A percentile compares a stretch with the other conserved stretches of the same genome.
Evolutionary conservation across 2,888 invertebrate genomes (phyloP).

Genomic region (Pediacus dermestoides): DNA sequence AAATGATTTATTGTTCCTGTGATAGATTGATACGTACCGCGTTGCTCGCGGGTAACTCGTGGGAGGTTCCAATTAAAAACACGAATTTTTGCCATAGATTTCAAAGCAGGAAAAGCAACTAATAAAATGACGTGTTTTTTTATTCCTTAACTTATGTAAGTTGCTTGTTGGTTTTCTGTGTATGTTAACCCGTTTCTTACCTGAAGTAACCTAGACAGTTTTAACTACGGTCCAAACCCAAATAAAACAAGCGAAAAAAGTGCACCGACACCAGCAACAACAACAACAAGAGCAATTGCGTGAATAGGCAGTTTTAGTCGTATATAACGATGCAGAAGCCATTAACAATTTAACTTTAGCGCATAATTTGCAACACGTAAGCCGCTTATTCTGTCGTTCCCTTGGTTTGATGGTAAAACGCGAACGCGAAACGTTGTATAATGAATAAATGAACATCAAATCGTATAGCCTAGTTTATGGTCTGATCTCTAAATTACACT

Average conservation of each 20-base stretch:
- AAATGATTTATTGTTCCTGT: constrained; percentile 31
- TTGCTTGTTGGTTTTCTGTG: too few species aligned
- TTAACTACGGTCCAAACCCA: too few species aligned
- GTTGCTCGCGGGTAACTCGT: constrained; percentile 8
- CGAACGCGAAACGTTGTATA: constrained; percentile 18
- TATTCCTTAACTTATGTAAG: too few species aligned
- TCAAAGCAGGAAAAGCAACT: too few species aligned
- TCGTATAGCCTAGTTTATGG: constrained; percentile 26
- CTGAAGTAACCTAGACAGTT: too few species aligned
- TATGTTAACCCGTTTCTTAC: too few species aligned
- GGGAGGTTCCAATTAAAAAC: background rate
- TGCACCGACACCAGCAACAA: too few species aligned
- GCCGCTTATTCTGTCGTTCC: constrained; percentile 19
- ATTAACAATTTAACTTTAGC: constrained; percentile 30
- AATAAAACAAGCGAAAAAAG: too few species aligned
- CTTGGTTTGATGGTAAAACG: constrained; percentile 3
- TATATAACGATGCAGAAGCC: constrained; percentile 27
- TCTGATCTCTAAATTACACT: constrained; percentile 28
- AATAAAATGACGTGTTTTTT: too few species aligned
- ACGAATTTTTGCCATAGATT: too few species aligned
- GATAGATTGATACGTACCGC: constrained; percentile 30
- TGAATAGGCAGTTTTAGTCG: constrained; percentile 24
- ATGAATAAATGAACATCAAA: constrained; percentile 27
- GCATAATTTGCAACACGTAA: constrained; percentile 36
- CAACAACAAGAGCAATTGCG: constrained; percentile 22